phyloP scores from a whole-genome alignment of 2,888 invertebrate genomes.

The Philopedon plagiatum region DNA sequence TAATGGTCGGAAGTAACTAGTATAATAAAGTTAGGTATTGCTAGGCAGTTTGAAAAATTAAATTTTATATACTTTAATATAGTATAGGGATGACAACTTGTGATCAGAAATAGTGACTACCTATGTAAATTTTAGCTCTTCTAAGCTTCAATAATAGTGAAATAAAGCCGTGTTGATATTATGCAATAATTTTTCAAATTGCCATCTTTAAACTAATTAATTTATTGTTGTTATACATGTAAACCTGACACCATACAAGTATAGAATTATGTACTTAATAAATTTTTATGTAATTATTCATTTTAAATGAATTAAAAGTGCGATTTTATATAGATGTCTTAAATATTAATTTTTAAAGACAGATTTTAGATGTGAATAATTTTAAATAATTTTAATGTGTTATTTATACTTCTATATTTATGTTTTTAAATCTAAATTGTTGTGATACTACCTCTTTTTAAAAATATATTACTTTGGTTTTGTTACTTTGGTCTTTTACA shows the following conservation, averaged over 20 bases:
- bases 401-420: slow-evolving; percentile 30
- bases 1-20: slow-evolving; percentile 49
- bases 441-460: slow-evolving; percentile 53
- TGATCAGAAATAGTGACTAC: slow-evolving; percentile 23
- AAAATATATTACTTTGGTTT: slow-evolving; percentile 49
- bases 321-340: slow-evolving; percentile 36
- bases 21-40: slow-evolving; percentile 9
- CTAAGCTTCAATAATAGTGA: slow-evolving; percentile 13
- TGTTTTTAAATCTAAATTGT: slow-evolving; percentile 53
- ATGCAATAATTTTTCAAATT: slow-evolving; percentile 28
- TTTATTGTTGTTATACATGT: slow-evolving; percentile 37
- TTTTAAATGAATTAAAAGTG: slow-evolving; percentile 21
- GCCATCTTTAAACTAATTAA: slow-evolving; percentile 33
- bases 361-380: slow-evolving; percentile 21
- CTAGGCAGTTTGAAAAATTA: slow-evolving; percentile 27
- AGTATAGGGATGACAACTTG: slow-evolving; percentile 18
- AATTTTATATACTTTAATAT: slow-evolving; percentile 1
- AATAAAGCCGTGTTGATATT: slow-evolving; percentile 28
- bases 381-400: slow-evolving; percentile 19
- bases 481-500: neutral
- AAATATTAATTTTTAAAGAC: slow-evolving; percentile 21
- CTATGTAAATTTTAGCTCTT: slow-evolving; percentile 17
- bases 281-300: slow-evolving; percentile 39
- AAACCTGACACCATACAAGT: slow-evolving; percentile 18
- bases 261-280: slow-evolving; percentile 34